phyloP scores from a whole-genome alignment of 2,888 invertebrate genomes.

The Drosophila pseudotakahashii region DNA sequence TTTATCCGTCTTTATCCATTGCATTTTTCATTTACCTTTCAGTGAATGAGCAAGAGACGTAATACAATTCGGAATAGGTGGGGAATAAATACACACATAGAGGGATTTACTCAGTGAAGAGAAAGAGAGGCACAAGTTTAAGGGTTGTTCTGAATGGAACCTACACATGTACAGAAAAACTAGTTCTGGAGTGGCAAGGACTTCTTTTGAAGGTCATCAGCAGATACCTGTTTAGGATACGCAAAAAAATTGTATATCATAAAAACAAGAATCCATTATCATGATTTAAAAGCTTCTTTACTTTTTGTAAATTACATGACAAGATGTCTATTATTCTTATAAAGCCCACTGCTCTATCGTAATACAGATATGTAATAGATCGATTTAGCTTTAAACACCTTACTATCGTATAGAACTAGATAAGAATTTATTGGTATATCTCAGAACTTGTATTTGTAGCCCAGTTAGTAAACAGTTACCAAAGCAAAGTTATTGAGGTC shows the following conservation, averaged over 20 bases:
- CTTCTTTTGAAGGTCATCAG: conserved; percentile 31
- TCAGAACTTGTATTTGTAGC: not conserved
- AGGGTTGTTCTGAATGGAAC: conserved; percentile 17
- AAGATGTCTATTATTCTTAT: too few species aligned
- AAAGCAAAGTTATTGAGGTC: conserved; percentile 15
- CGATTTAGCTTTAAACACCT: too few species aligned
- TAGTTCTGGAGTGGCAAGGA: conserved; percentile 29
- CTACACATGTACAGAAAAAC: conserved; percentile 3
- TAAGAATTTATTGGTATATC: not conserved
- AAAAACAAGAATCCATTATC: not conserved
- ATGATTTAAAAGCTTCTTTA: too few species aligned
- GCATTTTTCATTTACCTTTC: conserved; percentile 1
- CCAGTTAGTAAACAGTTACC: not conserved
- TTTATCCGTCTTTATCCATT: not conserved
- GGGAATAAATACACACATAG: not conserved
- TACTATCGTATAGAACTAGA: not conserved
- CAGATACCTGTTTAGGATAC: not conserved
- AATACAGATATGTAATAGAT: too few species aligned
- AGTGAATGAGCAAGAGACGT: conserved; percentile 1
- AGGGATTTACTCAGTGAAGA: not conserved
- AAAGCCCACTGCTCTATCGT: too few species aligned
- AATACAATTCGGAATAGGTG: not conserved
- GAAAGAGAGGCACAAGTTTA: conserved; percentile 4
- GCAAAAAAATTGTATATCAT: too few species aligned
- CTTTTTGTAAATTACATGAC: too few species aligned